Conservation (phyloP, 2,888 invertebrate species). For the Andrena camellia region DNA sequence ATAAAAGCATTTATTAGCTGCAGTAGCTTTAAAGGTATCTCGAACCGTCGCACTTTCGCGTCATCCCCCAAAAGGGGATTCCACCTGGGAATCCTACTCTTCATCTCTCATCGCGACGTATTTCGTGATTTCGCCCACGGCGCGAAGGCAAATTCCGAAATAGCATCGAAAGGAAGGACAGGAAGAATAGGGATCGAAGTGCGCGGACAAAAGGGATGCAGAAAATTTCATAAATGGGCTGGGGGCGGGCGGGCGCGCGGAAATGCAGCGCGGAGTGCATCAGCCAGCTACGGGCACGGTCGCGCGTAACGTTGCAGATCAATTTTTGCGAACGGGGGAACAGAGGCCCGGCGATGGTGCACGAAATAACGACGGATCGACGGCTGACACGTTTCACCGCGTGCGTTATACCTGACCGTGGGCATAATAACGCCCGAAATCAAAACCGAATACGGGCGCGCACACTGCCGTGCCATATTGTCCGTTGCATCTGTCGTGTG, state of each 20-base stretch:
- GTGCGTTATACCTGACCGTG: constrained; percentile 72
- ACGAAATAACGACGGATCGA: constrained; percentile 69
- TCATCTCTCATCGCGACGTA: neutral
- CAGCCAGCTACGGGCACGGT: neutral
- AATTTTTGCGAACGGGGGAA: constrained; percentile 48
- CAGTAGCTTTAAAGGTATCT: neutral
- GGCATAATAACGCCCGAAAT: constrained; percentile 75
- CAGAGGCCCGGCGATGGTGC: constrained; percentile 13
- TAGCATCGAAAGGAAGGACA: neutral
- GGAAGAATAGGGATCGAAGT: neutral
- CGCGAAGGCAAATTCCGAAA: no score
- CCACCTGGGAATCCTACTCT: neutral
- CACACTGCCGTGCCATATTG: constrained; percentile 68
- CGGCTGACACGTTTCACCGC: constrained; percentile 70
- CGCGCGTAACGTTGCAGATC: constrained; percentile 47
- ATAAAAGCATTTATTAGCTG: neutral
- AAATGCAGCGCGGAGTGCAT: constrained; percentile 46
- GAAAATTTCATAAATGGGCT: constrained; percentile 36
- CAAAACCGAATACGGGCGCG: constrained; percentile 66
- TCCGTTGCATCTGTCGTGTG: constrained; percentile 79
- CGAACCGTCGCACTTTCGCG: neutral
- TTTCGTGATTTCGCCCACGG: neutral
- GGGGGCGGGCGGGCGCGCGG: constrained; percentile 9
- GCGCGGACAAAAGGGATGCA: constrained; percentile 12
- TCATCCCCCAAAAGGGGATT: neutral